phyloP scores from a whole-genome alignment of 2,797 vertebrate species.

The Smutsia temminckii region DNA sequence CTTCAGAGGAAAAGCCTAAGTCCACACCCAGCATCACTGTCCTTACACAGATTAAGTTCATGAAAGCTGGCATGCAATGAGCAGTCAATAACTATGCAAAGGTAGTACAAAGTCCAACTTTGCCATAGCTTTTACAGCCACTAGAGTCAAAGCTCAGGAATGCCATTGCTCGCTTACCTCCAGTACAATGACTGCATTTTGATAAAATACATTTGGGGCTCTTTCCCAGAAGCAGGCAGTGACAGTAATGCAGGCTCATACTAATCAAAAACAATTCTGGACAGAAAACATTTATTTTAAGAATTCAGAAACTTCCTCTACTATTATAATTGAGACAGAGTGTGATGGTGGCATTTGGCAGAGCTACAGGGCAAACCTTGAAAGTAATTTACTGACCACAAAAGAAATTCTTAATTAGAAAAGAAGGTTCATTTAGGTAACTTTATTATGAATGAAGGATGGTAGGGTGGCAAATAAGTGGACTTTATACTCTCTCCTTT shows the following conservation, averaged over 20 bases:
- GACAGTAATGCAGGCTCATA: conserved; percentile 19
- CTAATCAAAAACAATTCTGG: conserved; percentile 68
- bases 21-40: not conserved
- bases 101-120: conserved; percentile 9
- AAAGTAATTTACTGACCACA: conserved; percentile 56
- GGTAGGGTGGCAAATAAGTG: not conserved
- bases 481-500: not conserved
- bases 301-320: conserved; percentile 46
- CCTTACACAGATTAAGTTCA: not conserved
- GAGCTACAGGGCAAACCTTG: not conserved
- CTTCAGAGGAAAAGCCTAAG: not conserved
- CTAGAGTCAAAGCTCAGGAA: conserved; percentile 50
- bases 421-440: conserved; percentile 48
- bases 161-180: conserved; percentile 35
- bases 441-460: conserved; percentile 19
- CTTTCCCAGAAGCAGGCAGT: conserved; percentile 19
- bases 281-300: conserved; percentile 58
- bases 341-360: not conserved
- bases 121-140: not conserved
- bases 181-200: conserved; percentile 58
- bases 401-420: conserved; percentile 66
- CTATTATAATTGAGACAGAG: not conserved
- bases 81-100: not conserved
- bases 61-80: not conserved
- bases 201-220: conserved; percentile 20